These are phyloP conservation scores for Ctenochaetus hawaiiensis DNA, from an alignment of 2,797 vertebrate genomes.

Conservation along the genomic window DNA sequence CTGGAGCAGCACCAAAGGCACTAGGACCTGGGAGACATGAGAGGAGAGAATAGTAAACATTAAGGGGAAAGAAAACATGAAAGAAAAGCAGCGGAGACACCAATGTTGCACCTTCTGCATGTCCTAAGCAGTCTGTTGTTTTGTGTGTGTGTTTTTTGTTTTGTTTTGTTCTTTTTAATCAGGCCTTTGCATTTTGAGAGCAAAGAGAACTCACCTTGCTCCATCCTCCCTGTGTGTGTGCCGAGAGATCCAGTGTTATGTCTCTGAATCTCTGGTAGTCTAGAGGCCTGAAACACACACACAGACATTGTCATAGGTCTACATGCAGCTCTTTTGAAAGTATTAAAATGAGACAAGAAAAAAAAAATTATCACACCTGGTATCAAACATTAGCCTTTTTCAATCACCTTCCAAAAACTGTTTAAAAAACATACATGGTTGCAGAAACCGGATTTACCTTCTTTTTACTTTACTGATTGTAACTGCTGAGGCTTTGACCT, in stretches of 20 bases:
- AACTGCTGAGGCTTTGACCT: not conserved
- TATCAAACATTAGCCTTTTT: not conserved
- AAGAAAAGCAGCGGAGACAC: not conserved
- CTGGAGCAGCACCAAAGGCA: constrained; percentile 92
- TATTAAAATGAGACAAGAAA: not conserved
- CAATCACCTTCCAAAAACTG: not conserved
- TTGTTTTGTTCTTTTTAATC: not conserved
- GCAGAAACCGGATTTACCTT: not conserved
- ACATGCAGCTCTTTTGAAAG: not conserved
- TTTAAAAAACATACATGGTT: not conserved
- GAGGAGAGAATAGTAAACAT: not conserved
- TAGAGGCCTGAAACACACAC: constrained; percentile 87
- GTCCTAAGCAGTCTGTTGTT: not conserved
- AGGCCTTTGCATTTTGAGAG: not conserved
- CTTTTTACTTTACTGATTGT: not conserved
- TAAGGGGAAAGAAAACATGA: not conserved
- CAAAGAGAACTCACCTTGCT: constrained; percentile 86
- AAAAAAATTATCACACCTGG: not conserved
- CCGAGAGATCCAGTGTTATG: constrained; percentile 81
- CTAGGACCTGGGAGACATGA: constrained; percentile 85
- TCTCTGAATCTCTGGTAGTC: constrained; percentile 90
- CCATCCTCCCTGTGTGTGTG: constrained; percentile 90
- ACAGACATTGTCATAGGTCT: constrained; percentile 6
- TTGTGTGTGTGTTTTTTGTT: no score
- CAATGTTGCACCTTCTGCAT: not conserved